Evolutionary conservation across 2,797 vertebrate genomes (phyloP), one percentile per base, ranked within the genome.

Genomic region (Lithobates pipiens): DNA sequence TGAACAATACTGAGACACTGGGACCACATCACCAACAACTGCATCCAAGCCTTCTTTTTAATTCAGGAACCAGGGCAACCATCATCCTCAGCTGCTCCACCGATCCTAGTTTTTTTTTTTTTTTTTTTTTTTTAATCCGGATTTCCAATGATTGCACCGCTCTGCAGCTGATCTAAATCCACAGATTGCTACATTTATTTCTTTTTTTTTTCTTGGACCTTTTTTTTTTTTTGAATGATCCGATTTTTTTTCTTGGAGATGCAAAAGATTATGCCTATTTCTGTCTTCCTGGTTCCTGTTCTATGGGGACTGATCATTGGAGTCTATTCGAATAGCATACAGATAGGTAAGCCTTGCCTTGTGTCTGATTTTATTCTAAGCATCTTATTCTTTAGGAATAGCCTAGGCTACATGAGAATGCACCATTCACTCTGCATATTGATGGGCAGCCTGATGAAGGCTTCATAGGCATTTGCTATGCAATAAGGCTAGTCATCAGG

Each of bases 201-300:
- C 29, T 29, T 15, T 61, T 61, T 9, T 23, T 61, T 61, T 21
- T 18, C 50, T 54, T 44, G 88, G 88, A 67, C 79, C 3, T 74
- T 81, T 77, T 46, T 83, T 57, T 74, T 57, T 69, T 65, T 91
- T 91, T 95, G 96, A 96, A 97, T 95, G 96, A 94, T 95, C 25
- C 94, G 90, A 88, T 93, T 93, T 94, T 92, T 93, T 94, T 92
- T 93, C 93, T 94, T 95, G 96, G 96, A 97, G 95, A 99, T 99
- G 97, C 96, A 96, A 93, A 97, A 96, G 95, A 96, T 96, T 93
- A 96, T 96, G 94, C 95, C 95, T 96, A 94, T 97, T 93, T 95
- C 95, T 95, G 91, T 96, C 90, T 95, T 96, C 88, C 92, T 97
- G 87, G 95, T 96, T 90, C 94, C 97, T 91, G 95, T 97, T 92